Conservation (phyloP, 2,888 invertebrate genomes). For the Orthonevra nobilis region DNA sequence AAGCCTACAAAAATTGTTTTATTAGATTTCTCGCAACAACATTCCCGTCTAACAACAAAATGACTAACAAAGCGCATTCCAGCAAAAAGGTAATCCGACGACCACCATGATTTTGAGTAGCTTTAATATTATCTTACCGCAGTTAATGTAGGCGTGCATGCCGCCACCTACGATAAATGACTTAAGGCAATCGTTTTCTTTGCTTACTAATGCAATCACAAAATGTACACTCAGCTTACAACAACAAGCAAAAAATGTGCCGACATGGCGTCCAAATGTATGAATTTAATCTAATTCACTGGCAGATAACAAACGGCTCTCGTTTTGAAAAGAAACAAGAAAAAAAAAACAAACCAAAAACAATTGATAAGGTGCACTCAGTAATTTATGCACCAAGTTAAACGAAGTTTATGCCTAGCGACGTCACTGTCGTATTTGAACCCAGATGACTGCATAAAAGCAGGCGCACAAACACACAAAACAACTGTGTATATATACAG, state of each 20-base stretch:
- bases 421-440: conserved; percentile 47
- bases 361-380: conserved; percentile 48
- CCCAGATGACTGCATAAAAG: conserved; percentile 32
- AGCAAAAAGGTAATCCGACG: conserved; percentile 23
- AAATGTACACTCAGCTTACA: conserved; percentile 14
- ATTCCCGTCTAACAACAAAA: conserved; percentile 12
- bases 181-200: conserved; percentile 13
- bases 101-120: conserved; percentile 20
- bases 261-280: conserved; percentile 54
- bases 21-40: neutral
- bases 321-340: too few species aligned
- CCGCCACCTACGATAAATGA: conserved; percentile 16
- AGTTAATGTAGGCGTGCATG: conserved; percentile 40
- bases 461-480: conserved; percentile 23
- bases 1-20: neutral
- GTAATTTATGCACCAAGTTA: conserved; percentile 49
- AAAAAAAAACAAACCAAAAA: neutral
- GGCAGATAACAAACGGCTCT: conserved; percentile 49
- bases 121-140: conserved; percentile 32
- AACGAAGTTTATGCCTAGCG: conserved; percentile 13
- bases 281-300: conserved; percentile 30
- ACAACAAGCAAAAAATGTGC: neutral
- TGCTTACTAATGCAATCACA: conserved; percentile 48
- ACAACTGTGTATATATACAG: conserved; percentile 1
- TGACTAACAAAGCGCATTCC: conserved; percentile 27